phyloP scores from a whole-genome alignment of 2,797 vertebrate genomes.

The Serranus cabrilla region DNA sequence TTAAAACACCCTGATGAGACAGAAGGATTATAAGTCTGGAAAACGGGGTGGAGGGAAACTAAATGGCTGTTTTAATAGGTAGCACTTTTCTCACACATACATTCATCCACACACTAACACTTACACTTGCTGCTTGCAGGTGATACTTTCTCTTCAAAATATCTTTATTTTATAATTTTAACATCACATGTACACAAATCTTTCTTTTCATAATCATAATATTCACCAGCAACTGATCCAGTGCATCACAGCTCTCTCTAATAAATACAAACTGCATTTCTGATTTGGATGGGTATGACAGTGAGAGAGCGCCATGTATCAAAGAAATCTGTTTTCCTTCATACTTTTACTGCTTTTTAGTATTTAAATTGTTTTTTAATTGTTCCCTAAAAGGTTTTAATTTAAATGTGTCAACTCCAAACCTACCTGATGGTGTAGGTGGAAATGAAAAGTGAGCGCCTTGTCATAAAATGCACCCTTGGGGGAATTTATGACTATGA shows the following conservation, averaged over 20 bases:
- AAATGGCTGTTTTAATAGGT: constrained; percentile 61
- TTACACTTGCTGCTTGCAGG: constrained; percentile 7
- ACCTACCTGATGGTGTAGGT: constrained; percentile 4
- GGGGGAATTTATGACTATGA: constrained; percentile 39
- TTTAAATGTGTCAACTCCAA: background rate
- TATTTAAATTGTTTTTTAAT: constrained; percentile 1
- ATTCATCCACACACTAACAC: background rate
- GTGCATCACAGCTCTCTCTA: constrained; percentile 52
- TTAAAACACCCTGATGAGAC: constrained; percentile 67
- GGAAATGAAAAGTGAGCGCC: constrained; percentile 6
- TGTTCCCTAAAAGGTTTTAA: constrained; percentile 11
- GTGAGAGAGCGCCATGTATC: background rate
- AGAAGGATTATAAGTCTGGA: constrained; percentile 77
- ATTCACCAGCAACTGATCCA: constrained; percentile 58
- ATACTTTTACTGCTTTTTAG: background rate
- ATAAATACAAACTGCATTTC: background rate
- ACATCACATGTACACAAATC: constrained; percentile 3
- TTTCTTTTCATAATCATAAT: constrained; percentile 24
- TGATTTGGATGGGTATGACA: background rate
- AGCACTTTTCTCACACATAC: constrained; percentile 52
- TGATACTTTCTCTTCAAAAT: constrained; percentile 40
- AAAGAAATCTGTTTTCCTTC: constrained; percentile 1
- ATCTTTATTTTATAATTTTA: constrained; percentile 59
- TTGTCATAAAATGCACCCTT: constrained; percentile 33
- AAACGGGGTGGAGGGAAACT: constrained; percentile 67